A percentile compares a stretch with the other conserved stretches of the same genome.
Conservation (phyloP, 2,888 invertebrate genomes). For the Celastrina argiolus region DNA sequence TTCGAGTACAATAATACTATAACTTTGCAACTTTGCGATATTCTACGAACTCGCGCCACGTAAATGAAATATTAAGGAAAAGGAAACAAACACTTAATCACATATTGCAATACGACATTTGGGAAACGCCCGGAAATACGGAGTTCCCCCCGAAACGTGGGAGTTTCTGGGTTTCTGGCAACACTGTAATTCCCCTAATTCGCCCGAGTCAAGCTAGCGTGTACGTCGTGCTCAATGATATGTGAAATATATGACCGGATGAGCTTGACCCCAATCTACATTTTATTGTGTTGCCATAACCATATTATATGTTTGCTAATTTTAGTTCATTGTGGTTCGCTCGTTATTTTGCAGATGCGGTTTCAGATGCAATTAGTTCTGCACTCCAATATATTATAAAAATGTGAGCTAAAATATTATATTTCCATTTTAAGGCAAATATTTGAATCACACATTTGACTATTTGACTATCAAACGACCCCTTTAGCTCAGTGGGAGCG, state of each 20-base stretch:
- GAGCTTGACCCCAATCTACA: constrained; percentile 17
- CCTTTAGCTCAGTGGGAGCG: too few species aligned
- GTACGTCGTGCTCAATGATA: constrained; percentile 36
- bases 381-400: neutral
- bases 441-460: too few species aligned
- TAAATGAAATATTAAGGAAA: constrained; percentile 8
- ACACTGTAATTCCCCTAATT: constrained; percentile 40
- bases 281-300: constrained; percentile 22
- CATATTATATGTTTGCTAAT: constrained; percentile 15
- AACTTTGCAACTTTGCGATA: neutral
- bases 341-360: constrained; percentile 2
- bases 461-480: too few species aligned
- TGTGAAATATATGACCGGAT: constrained; percentile 33
- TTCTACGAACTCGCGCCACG: neutral
- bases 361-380: neutral
- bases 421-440: too few species aligned
- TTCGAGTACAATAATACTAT: too few species aligned
- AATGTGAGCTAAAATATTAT: neutral
- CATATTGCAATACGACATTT: constrained; percentile 11
- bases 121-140: constrained; percentile 15
- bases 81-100: constrained; percentile 13
- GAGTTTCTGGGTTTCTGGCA: constrained; percentile 40
- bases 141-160: constrained; percentile 20
- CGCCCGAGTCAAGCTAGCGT: constrained; percentile 38
- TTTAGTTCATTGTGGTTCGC: neutral